phyloP scores from a whole-genome alignment of 2,888 invertebrate species.

The Falcaria lacertinaria region DNA sequence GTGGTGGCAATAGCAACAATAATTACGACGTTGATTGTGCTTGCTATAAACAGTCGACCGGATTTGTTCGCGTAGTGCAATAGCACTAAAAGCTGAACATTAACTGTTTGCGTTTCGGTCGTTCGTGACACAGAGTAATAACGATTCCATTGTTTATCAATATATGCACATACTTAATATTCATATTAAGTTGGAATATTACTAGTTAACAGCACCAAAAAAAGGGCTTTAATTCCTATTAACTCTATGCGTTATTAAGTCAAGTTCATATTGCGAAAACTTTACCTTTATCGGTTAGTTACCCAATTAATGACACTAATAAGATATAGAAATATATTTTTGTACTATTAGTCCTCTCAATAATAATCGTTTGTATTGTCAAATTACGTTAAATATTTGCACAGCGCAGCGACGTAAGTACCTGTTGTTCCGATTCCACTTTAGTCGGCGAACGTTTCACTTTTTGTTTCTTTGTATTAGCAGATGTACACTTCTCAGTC shows the following conservation, averaged over 20 bases:
- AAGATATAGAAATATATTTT: too few species aligned
- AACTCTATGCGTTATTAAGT: too few species aligned
- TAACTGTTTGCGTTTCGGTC: conserved; percentile 48
- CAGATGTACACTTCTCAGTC: conserved; percentile 51
- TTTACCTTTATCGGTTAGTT: too few species aligned
- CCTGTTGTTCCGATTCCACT: conserved; percentile 54
- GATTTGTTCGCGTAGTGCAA: conserved; percentile 36
- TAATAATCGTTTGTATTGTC: too few species aligned
- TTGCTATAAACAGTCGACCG: conserved; percentile 44
- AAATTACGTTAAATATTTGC: too few species aligned
- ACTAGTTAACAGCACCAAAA: too few species aligned
- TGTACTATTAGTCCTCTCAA: too few species aligned
- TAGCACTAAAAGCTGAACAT: conserved; percentile 39
- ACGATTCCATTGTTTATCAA: conserved; percentile 56
- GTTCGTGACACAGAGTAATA: conserved; percentile 59
- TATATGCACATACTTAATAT: conserved; percentile 53
- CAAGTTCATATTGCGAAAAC: too few species aligned
- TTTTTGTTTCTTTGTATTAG: conserved; percentile 51
- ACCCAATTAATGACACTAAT: too few species aligned
- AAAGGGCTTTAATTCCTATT: too few species aligned
- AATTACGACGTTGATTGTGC: conserved; percentile 43
- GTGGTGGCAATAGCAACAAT: conserved; percentile 37
- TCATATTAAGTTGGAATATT: too few species aligned
- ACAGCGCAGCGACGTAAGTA: conserved; percentile 18
- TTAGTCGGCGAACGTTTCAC: conserved; percentile 51